phyloP scores from a whole-genome alignment of 2,113 vertebrate genomes.

The Petromus typicus region DNA sequence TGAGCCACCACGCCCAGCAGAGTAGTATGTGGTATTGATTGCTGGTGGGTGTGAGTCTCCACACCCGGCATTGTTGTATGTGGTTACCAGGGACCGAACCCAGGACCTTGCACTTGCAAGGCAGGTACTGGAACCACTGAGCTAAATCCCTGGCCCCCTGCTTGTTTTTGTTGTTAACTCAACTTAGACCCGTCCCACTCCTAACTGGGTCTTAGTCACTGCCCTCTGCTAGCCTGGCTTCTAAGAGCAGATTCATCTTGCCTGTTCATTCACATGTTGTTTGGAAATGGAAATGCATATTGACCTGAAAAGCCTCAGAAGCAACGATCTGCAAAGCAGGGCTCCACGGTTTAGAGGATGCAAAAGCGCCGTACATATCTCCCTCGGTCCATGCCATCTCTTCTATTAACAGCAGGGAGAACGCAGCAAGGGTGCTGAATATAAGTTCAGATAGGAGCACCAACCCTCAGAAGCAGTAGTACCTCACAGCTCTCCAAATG shows the following conservation, averaged over 20 bases:
- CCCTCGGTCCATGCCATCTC: not conserved
- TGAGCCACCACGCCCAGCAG: too few relatives aligned
- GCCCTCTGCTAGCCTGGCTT: not conserved
- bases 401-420: not conserved
- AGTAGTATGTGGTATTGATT: too few relatives aligned
- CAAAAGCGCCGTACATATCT: not conserved
- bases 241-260: not conserved
- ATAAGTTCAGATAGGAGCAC: not conserved
- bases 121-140: too few relatives aligned
- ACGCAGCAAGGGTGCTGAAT: not conserved
- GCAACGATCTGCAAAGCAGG: not conserved
- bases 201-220: not conserved
- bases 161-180: not conserved
- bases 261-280: not conserved
- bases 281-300: not conserved
- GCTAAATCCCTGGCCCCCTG: too few relatives aligned
- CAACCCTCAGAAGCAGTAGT: too few relatives aligned
- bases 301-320: not conserved
- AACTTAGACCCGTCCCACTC: not conserved
- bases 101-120: too few relatives aligned
- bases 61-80: too few relatives aligned
- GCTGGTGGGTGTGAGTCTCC: too few relatives aligned
- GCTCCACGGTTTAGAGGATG: not conserved
- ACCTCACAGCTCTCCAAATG: not conserved
- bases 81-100: too few relatives aligned